Percentiles rank a stretch among this genome's conserved stretches.
These are phyloP conservation scores for Sebastes taczanowskii DNA, from an alignment of 2,797 vertebrate genomes.

Conservation along the genomic window DNA sequence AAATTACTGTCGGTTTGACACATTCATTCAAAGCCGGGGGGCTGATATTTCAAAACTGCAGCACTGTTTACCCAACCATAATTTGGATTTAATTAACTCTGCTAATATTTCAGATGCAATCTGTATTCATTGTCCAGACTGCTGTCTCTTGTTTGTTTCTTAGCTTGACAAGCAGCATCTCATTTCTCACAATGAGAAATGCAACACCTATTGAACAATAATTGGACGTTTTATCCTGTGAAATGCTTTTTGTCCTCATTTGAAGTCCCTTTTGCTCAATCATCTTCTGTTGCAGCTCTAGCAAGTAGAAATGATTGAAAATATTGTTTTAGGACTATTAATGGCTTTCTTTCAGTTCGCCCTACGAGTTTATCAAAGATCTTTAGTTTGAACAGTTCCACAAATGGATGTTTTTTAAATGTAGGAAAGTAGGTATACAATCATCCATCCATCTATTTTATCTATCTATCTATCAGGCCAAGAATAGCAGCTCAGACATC, in stretches of 20 bases:
- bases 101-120: constrained; percentile 72
- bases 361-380: neutral
- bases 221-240: constrained; percentile 21
- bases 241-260: constrained; percentile 18
- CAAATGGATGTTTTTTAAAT: neutral
- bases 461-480: neutral
- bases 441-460: neutral
- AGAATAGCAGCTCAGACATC: neutral
- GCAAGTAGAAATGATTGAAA: neutral
- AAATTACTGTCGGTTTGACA: constrained; percentile 70
- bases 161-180: constrained; percentile 56
- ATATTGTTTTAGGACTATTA: neutral
- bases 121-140: constrained; percentile 62
- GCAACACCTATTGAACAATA: constrained; percentile 12
- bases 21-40: constrained; percentile 53
- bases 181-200: constrained; percentile 29
- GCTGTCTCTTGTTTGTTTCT: constrained; percentile 54
- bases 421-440: neutral
- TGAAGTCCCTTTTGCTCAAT: constrained; percentile 1
- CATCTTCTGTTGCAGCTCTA: neutral
- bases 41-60: constrained; percentile 53
- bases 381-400: neutral
- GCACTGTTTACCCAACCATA: constrained; percentile 59
- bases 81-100: constrained; percentile 75
- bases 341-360: neutral